Base-by-base conservation (phyloP, 2,113 vertebrate species). In the Fregata magnificens region DNA sequence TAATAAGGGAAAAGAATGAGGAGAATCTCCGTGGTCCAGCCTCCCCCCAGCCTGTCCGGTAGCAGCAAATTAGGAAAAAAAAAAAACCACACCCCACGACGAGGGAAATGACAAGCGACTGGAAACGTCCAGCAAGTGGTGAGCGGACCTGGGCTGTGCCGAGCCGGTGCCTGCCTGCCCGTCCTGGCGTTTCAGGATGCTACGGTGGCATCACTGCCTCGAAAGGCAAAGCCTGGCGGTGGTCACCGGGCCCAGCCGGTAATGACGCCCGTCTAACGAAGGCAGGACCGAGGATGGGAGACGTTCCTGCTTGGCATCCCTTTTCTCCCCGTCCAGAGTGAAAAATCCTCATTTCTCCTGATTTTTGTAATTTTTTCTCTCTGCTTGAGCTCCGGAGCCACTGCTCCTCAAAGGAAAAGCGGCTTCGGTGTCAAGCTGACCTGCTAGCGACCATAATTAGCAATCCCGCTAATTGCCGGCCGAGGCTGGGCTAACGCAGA, bases 1-100 rank as follows among this genome's bases (percentile, higher is more conserved):
- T 92, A 98, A 98, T 98, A 98, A 97, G 98, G 98, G 93, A 97
- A 93, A 98, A 96, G 97, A 98, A 98, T 98, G 98, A 98, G 50
- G 97, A 94, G 98, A 98, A 98, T 98, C 96, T 96, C 93, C 17
- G 18, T 38, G 94, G 91, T 88, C 95, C 71, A 62, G 88, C 93
- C 95, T 97, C 96, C 97, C 95, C 95, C 72, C 66, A 81, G 87
- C 77, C 92, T 18, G 89, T 19, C 29, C 31, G 59, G 80, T 21
- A 84, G 31, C 78, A 67, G 91, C 93, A 66, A 88, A 96, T 59
- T 91, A 80, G 76, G 69, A 86, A 93, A 67, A 95, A 40, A 42
- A 17, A 26, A 49, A 20, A 49, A 24, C 31, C 25, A 13, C 18
- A 45, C 17, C 44, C 11, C 17, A 6, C 4, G 9, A 36, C 4